Percentiles rank a stretch among this genome's conserved stretches.
Conservation (phyloP, 92 coral and sea anemone genomes). For the Isaurus tuberculatus region DNA sequence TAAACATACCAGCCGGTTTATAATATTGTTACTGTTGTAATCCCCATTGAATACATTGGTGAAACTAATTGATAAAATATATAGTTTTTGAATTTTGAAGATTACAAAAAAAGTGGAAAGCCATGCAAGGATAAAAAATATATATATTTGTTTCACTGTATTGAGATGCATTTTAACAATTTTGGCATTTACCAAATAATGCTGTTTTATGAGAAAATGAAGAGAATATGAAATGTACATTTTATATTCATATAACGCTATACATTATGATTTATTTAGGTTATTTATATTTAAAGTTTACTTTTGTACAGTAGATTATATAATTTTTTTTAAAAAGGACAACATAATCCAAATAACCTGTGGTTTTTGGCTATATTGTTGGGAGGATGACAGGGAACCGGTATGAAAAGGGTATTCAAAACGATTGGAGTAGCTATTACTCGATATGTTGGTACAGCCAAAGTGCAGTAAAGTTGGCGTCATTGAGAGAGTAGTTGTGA, state of each 20-base stretch:
- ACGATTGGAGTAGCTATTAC: conserved; percentile 1
- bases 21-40: conserved; percentile 1
- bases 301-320: not conserved
- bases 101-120: not conserved
- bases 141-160: not conserved
- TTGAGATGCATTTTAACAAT: not conserved
- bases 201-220: not conserved
- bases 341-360: conserved; percentile 2
- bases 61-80: not conserved
- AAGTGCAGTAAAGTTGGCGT: not conserved
- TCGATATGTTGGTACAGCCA: conserved; percentile 1
- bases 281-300: not conserved
- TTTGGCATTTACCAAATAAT: not conserved
- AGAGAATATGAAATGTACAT: not conserved
- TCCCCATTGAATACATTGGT: not conserved
- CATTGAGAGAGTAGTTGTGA: conserved; percentile 1
- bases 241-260: not conserved
- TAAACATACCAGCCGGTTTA: not conserved
- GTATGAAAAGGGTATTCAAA: conserved; percentile 1
- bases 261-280: conserved; percentile 2
- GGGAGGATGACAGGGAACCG: conserved; percentile 2
- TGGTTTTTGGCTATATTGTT: not conserved
- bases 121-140: not conserved
- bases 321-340: not conserved
- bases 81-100: conserved; percentile 1